Percentiles rank a stretch among this genome's conserved stretches.
Conservation (phyloP, 2,797 vertebrate genomes). For the Erethizon dorsatum region DNA sequence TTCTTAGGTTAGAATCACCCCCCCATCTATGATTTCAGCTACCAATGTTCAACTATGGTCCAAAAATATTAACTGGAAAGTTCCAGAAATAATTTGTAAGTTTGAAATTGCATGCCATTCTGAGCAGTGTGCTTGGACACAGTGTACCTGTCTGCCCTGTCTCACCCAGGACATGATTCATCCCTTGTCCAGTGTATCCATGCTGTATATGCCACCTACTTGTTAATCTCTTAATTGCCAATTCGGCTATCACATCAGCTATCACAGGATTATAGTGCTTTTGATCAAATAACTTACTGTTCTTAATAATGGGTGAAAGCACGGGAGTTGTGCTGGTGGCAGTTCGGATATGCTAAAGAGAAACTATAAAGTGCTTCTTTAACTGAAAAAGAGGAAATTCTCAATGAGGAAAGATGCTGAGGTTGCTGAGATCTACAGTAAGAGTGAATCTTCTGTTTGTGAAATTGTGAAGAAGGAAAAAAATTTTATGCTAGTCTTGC, state of each 20-base stretch:
- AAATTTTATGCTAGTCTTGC: not conserved
- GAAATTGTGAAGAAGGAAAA: not conserved
- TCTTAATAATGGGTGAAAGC: not conserved
- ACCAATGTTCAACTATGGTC: not conserved
- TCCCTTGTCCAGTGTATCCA: not conserved
- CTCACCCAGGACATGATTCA: not conserved
- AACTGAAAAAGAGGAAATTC: not conserved
- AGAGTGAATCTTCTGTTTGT: not conserved
- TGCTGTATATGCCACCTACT: not conserved
- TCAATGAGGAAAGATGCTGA: not conserved
- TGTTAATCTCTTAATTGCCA: not conserved
- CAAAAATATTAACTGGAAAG: not conserved
- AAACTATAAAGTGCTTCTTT: not conserved
- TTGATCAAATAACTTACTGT: not conserved
- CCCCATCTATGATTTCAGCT: not conserved
- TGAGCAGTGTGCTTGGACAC: not conserved
- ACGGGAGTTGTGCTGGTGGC: not conserved
- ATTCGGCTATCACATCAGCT: not conserved
- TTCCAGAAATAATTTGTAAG: not conserved
- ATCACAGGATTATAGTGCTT: not conserved
- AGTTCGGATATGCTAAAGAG: not conserved
- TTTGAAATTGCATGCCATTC: not conserved
- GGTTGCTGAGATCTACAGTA: not conserved
- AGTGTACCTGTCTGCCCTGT: not conserved
- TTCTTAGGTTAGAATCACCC: constrained; percentile 16